Evolutionary conservation across 2,113 vertebrate species (phyloP).

Genomic region (Choloepus hoffmanni): DNA sequence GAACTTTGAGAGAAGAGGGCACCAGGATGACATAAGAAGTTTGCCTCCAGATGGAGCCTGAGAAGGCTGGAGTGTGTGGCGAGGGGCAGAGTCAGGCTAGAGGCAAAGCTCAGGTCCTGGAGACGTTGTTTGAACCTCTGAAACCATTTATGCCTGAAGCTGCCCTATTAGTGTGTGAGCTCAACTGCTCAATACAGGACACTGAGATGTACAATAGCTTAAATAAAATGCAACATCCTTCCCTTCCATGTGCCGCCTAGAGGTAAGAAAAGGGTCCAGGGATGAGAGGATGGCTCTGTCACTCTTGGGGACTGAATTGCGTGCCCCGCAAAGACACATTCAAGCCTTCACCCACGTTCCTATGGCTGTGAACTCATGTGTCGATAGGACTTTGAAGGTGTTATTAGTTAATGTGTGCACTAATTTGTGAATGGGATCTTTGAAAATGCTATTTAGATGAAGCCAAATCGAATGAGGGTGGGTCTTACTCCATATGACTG

Average conservation of each 20-base stretch:
- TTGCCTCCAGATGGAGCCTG: neutral
- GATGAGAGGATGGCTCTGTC: neutral
- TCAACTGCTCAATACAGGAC: neutral
- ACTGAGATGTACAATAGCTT: neutral
- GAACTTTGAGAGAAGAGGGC: neutral
- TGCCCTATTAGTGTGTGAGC: neutral
- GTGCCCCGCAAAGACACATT: too few relatives aligned
- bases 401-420: too few relatives aligned
- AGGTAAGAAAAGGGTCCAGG: neutral
- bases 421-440: too few relatives aligned
- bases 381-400: too few relatives aligned
- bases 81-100: neutral
- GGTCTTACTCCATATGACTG: too few relatives aligned
- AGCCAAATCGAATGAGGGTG: too few relatives aligned
- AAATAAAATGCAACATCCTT: neutral
- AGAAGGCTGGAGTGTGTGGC: neutral
- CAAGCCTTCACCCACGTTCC: neutral
- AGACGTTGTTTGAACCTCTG: neutral
- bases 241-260: neutral
- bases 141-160: neutral
- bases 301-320: neutral
- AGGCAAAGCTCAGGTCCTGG: neutral
- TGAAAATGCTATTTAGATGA: too few relatives aligned
- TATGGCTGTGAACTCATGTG: too few relatives aligned
- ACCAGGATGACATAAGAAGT: fast-evolving